phyloP scores from a whole-genome alignment of 1,140 invertebrate genomes.

The Cecropterus lyciades region DNA sequence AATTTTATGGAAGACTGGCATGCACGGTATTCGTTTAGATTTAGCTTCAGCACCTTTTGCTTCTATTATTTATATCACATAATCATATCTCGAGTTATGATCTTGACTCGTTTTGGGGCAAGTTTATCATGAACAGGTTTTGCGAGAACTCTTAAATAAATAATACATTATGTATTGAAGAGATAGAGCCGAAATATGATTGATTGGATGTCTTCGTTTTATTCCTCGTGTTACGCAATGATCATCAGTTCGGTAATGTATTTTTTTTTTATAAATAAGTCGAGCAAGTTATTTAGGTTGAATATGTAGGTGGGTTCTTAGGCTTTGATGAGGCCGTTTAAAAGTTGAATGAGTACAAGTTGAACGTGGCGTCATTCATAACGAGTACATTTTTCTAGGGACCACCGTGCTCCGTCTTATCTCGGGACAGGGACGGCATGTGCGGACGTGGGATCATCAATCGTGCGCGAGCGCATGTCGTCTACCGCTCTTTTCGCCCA shows the following conservation, averaged over 20 bases:
- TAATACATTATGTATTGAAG: neutral
- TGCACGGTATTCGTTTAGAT: constrained; percentile 1
- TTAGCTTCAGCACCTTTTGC: constrained; percentile 1
- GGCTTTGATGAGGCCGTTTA: neutral
- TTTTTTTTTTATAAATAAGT: neutral
- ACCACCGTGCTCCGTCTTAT: constrained; percentile 62
- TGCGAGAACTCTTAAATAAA: neutral
- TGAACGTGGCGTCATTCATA: constrained; percentile 44
- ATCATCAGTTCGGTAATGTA: neutral
- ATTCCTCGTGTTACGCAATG: constrained; percentile 1
- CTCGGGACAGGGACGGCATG: constrained; percentile 51
- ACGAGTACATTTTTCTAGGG: constrained; percentile 48
- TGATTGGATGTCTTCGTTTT: constrained; percentile 6
- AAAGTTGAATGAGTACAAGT: constrained; percentile 30
- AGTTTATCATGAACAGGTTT: constrained; percentile 15
- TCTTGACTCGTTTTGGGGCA: neutral
- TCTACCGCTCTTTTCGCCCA: constrained; percentile 54
- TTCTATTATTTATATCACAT: neutral
- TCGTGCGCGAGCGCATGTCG: constrained; percentile 48
- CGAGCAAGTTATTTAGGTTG: too few relatives aligned
- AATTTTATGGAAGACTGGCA: constrained; percentile 17
- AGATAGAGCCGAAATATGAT: neutral
- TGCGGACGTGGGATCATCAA: constrained; percentile 63
- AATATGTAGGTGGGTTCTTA: neutral
- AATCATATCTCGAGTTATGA: constrained; percentile 4